A percentile compares a stretch with the other conserved stretches of the same genome.
Conservation (phyloP, 2,888 invertebrate genomes). For the Stomorhina lunata region DNA sequence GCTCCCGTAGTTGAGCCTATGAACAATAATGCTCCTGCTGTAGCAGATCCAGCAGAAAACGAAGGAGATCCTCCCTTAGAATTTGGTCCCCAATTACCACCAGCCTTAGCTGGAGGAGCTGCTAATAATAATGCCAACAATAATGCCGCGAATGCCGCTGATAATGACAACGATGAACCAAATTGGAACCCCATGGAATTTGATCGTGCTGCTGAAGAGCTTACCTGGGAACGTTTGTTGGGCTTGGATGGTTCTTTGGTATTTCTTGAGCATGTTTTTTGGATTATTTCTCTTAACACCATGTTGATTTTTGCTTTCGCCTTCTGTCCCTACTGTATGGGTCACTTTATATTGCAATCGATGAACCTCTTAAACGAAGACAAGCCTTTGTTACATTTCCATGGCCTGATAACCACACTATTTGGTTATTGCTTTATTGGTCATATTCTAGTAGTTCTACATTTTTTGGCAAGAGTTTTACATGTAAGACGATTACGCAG, state of each 20-base stretch:
- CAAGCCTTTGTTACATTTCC: slow-evolving; percentile 88
- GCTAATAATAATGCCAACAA: slow-evolving; percentile 55
- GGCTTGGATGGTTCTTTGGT: slow-evolving; percentile 98
- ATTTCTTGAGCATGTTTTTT: slow-evolving; percentile 99
- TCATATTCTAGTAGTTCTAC: slow-evolving; percentile 88
- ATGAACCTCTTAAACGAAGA: slow-evolving; percentile 81
- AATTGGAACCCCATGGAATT: slow-evolving; percentile 99
- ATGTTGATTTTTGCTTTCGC: slow-evolving; percentile 98
- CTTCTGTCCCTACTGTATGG: slow-evolving; percentile 97
- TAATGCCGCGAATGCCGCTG: slow-evolving; percentile 78
- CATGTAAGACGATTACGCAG: slow-evolving; percentile 90
- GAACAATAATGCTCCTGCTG: slow-evolving; percentile 76
- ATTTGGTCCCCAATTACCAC: slow-evolving; percentile 85
- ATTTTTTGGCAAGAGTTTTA: slow-evolving; percentile 90
- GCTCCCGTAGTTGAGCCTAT: slow-evolving; percentile 75
- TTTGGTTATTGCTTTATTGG: slow-evolving; percentile 97
- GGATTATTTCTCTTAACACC: slow-evolving; percentile 98
- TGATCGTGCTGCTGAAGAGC: slow-evolving; percentile 97
- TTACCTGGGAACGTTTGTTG: slow-evolving; percentile 98
- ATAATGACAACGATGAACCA: slow-evolving; percentile 79
- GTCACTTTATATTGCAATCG: slow-evolving; percentile 89
- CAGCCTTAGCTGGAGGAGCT: slow-evolving; percentile 61
- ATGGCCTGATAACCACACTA: slow-evolving; percentile 94
- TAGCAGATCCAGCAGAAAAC: slow-evolving; percentile 78
- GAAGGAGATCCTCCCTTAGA: slow-evolving; percentile 80